Percentiles rank a stretch among this genome's conserved stretches.
Evolutionary conservation across 2,113 vertebrate species (phyloP).

Genomic region (Suricata suricatta): DNA sequence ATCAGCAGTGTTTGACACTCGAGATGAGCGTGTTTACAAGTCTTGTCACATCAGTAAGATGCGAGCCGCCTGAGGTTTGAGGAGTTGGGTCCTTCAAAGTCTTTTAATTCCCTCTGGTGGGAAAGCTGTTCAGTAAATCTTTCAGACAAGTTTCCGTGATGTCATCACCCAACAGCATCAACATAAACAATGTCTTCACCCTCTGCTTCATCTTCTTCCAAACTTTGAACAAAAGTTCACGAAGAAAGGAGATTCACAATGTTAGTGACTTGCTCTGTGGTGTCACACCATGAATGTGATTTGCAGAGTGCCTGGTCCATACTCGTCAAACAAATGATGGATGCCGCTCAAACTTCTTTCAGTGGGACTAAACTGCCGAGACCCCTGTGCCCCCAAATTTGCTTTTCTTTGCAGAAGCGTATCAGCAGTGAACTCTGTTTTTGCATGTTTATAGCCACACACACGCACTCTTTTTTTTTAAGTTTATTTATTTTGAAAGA

Average conservation of each 20-base stretch:
- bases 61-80: background rate
- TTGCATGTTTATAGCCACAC: background rate
- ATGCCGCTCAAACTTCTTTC: background rate
- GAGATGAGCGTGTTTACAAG: slow-evolving; percentile 18
- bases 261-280: background rate
- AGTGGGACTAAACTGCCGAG: background rate
- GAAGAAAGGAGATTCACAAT: background rate
- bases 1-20: background rate
- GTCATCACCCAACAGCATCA: background rate
- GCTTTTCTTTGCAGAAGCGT: background rate
- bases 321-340: background rate
- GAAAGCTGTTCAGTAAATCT: slow-evolving; percentile 16
- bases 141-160: slow-evolving; percentile 32
- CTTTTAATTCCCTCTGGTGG: background rate
- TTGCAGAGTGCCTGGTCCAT: background rate
- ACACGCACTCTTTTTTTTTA: too few species aligned
- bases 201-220: background rate
- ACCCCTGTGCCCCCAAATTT: background rate
- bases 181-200: background rate
- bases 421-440: background rate
- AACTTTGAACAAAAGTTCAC: background rate
- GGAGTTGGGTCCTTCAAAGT: slow-evolving; percentile 11
- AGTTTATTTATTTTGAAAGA: too few species aligned
- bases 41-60: background rate
- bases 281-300: background rate